Conservation (phyloP, 2,888 invertebrate species). For the Sycophila texana region DNA sequence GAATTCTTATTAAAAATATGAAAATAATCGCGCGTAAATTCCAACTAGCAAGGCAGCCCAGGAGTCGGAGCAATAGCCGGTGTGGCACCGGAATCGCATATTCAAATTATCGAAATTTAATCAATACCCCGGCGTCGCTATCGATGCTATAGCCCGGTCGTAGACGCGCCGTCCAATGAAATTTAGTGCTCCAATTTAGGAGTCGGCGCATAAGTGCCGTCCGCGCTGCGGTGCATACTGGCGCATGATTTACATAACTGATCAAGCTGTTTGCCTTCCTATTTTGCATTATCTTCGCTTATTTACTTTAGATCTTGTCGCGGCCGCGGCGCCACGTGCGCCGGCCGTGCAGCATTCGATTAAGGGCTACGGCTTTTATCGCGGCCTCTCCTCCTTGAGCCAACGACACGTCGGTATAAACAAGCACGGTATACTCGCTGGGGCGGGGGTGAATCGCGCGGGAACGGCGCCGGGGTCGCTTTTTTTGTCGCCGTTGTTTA, state of each 20-base stretch:
- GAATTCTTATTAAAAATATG: too few species aligned
- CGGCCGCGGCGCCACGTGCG: neutral
- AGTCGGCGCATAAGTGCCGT: constrained; percentile 13
- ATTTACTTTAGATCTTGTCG: constrained; percentile 51
- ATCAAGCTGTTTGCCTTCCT: constrained; percentile 45
- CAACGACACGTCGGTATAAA: neutral
- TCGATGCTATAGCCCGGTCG: neutral
- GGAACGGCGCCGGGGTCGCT: too few species aligned
- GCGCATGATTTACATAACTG: constrained; percentile 42
- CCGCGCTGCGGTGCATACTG: neutral
- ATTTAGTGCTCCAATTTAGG: constrained; percentile 19
- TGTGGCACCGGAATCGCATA: too few species aligned
- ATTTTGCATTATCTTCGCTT: constrained; percentile 47
- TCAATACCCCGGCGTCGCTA: too few species aligned
- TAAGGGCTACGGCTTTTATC: constrained; percentile 28
- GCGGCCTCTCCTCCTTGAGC: neutral
- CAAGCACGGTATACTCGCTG: neutral
- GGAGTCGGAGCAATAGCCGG: too few species aligned
- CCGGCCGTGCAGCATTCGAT: constrained; percentile 15
- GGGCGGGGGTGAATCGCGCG: too few species aligned
- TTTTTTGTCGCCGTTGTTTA: too few species aligned
- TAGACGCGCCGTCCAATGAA: constrained; percentile 1
- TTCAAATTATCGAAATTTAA: too few species aligned
- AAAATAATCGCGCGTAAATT: too few species aligned
- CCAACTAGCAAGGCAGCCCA: too few species aligned